These are phyloP conservation scores for Lepidocyrtinus sp. DNA, from an alignment of 2,888 invertebrate genomes.

Conservation along the genomic window DNA sequence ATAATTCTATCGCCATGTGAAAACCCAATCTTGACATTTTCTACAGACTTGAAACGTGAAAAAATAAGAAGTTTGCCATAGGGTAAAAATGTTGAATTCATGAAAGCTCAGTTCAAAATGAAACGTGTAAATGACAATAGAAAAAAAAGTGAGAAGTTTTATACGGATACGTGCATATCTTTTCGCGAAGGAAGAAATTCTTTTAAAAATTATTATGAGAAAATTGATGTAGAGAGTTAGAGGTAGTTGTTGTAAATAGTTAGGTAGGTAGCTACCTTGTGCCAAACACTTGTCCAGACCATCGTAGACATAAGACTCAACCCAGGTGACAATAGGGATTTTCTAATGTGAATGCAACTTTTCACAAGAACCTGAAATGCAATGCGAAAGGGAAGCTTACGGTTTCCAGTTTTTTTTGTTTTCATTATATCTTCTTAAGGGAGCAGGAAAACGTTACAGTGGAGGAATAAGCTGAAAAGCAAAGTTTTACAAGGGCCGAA, in stretches of 20 bases:
- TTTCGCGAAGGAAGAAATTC: neutral
- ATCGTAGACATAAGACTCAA: neutral
- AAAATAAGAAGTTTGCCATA: too few relatives aligned
- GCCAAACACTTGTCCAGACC: neutral
- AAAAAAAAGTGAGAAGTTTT: neutral
- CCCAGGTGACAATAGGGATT: neutral
- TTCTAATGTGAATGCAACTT: neutral
- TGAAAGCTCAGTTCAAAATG: too few relatives aligned
- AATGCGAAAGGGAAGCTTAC: constrained; percentile 2
- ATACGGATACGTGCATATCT: neutral
- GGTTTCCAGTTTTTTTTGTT: neutral
- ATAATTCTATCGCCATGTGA: constrained; percentile 21
- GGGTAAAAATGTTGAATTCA: too few relatives aligned
- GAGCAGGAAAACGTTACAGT: neutral
- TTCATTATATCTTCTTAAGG: neutral
- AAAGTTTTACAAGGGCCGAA: neutral
- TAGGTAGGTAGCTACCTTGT: neutral
- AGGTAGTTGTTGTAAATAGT: neutral
- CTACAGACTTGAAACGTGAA: too few relatives aligned
- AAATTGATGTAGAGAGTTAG: neutral
- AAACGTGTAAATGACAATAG: constrained; percentile 9
- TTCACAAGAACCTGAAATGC: too few relatives aligned
- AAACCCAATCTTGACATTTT: constrained; percentile 43
- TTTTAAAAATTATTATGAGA: too few relatives aligned
- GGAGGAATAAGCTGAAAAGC: neutral